Evolutionary conservation across 1,140 invertebrate genomes (phyloP).

Genomic region (Phymorhynchus buccinoides): DNA sequence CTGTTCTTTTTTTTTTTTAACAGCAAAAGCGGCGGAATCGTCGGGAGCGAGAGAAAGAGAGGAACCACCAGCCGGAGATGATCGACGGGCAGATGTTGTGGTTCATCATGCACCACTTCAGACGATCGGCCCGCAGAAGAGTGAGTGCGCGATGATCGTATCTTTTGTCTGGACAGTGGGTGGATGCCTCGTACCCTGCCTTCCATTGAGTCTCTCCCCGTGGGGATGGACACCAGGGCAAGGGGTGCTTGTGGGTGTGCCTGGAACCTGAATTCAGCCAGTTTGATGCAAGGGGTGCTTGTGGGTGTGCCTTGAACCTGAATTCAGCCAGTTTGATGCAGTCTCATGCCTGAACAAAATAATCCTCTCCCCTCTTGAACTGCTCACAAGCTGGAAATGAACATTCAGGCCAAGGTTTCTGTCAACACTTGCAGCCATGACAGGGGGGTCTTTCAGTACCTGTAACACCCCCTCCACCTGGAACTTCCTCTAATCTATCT

Average conservation of each 20-base stretch:
- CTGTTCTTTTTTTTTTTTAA: not conserved
- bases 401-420: too few relatives aligned
- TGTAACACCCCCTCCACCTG: not conserved
- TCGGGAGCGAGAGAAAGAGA: conserved; percentile 74
- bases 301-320: too few relatives aligned
- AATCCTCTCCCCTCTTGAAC: too few relatives aligned
- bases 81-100: conserved; percentile 78
- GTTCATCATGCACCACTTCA: conserved; percentile 77
- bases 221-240: too few relatives aligned
- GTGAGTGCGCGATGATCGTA: conserved; percentile 45
- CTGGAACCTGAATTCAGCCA: not conserved
- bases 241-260: too few relatives aligned
- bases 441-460: too few relatives aligned
- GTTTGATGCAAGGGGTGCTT: not conserved
- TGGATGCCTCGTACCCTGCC: too few relatives aligned
- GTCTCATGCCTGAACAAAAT: too few relatives aligned
- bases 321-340: too few relatives aligned
- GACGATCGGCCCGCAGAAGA: conserved; percentile 63
- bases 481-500: not conserved
- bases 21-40: conserved; percentile 70
- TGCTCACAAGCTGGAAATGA: too few relatives aligned
- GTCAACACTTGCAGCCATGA: too few relatives aligned
- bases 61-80: conserved; percentile 71
- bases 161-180: not conserved
- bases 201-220: too few relatives aligned